phyloP scores from a whole-genome alignment of 1,140 invertebrate genomes.

The Drosophila kepulauana region DNA sequence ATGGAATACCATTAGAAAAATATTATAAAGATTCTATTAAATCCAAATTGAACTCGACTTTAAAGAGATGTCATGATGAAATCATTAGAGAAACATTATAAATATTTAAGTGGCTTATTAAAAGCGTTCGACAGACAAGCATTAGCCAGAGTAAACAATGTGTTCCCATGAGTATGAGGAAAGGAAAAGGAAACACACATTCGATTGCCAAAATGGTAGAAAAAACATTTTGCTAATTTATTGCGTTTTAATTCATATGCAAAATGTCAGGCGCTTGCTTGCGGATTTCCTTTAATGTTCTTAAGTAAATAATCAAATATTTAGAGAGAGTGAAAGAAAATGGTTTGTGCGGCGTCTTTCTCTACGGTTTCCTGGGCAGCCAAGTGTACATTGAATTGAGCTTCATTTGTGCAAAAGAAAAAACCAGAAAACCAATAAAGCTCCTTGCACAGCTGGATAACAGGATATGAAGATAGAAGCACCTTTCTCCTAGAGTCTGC shows the following conservation, averaged over 20 bases:
- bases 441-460: constrained; percentile 62
- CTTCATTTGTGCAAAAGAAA: constrained; percentile 14
- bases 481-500: constrained; percentile 10
- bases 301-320: constrained; percentile 75
- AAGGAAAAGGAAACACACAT: neutral
- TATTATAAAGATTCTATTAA: constrained; percentile 68
- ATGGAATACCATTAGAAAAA: constrained; percentile 62
- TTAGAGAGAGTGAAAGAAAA: constrained; percentile 1
- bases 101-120: constrained; percentile 83
- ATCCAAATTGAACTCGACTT: constrained; percentile 1
- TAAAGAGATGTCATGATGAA: constrained; percentile 21
- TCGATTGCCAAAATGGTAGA: constrained; percentile 44
- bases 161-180: constrained; percentile 1
- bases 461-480: constrained; percentile 45
- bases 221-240: constrained; percentile 72
- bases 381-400: constrained; percentile 59
- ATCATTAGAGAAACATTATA: constrained; percentile 75
- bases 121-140: constrained; percentile 60
- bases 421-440: constrained; percentile 69
- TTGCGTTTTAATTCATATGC: constrained; percentile 84
- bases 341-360: neutral
- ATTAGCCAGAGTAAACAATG: constrained; percentile 31
- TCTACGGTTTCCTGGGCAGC: constrained; percentile 34
- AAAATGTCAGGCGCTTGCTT: constrained; percentile 46
- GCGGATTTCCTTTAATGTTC: constrained; percentile 62